Conservation (phyloP, 2,888 invertebrate species). For the Drosophila falleni region DNA sequence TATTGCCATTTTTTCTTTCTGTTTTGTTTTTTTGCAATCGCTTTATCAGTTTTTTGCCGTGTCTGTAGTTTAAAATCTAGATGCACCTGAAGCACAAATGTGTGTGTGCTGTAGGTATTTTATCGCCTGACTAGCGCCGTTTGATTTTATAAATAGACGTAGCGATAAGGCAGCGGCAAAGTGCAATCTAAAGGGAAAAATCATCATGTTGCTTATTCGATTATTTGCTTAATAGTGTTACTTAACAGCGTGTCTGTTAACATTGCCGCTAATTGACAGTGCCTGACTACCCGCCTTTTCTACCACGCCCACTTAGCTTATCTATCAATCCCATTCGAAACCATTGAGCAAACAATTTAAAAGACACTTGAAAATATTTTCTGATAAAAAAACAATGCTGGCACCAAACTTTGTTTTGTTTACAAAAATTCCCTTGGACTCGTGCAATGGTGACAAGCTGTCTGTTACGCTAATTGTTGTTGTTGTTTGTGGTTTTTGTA, state of each 20-base stretch:
- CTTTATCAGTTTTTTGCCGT: constrained; percentile 47
- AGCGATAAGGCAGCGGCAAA: constrained; percentile 44
- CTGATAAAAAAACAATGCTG: constrained; percentile 30
- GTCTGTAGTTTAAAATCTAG: constrained; percentile 21
- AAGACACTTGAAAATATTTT: constrained; percentile 33
- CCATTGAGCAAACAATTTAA: constrained; percentile 1
- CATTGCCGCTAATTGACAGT: constrained; percentile 5
- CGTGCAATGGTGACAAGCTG: constrained; percentile 61
- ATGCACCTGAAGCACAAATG: constrained; percentile 32
- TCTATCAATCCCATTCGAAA: constrained; percentile 13
- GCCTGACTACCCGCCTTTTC: background rate
- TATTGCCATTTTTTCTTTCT: constrained; percentile 16
- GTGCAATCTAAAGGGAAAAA: constrained; percentile 13
- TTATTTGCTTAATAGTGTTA: constrained; percentile 26
- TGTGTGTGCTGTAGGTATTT: constrained; percentile 22
- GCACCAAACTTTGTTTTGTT: constrained; percentile 39
- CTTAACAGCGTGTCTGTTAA: constrained; percentile 26
- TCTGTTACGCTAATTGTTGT: constrained; percentile 50
- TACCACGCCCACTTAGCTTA: background rate
- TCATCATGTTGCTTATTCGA: constrained; percentile 16
- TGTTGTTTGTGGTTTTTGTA: constrained; percentile 30
- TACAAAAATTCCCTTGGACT: constrained; percentile 35
- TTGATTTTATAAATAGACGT: constrained; percentile 41
- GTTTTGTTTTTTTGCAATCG: constrained; percentile 7
- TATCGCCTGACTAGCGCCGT: constrained; percentile 39